These are phyloP conservation scores for Helicoverpa zea DNA, from an alignment of 1,140 invertebrate genomes.

Conservation along the genomic window DNA sequence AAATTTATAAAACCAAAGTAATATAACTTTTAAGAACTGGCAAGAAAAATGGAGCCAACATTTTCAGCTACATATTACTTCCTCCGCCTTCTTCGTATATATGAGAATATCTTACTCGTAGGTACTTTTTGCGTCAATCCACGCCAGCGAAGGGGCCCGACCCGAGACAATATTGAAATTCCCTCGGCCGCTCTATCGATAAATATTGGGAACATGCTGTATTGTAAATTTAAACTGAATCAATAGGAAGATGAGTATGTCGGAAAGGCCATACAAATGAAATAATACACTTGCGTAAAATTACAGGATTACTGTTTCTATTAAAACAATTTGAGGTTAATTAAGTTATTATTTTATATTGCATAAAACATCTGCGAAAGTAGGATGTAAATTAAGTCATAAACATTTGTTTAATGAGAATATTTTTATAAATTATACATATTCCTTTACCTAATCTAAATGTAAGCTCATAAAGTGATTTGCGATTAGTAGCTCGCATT, in stretches of 20 bases:
- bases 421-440: no score
- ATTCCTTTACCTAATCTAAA: no score
- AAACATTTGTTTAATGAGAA: no score
- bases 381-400: no score
- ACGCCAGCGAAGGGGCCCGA: constrained; percentile 16
- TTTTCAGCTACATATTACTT: constrained; percentile 58
- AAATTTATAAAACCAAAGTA: constrained; percentile 30
- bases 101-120: constrained; percentile 69
- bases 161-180: constrained; percentile 64
- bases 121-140: constrained; percentile 68
- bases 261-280: neutral
- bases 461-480: no score
- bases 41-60: constrained; percentile 40
- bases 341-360: no score
- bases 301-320: no score
- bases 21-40: constrained; percentile 24
- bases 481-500: no score
- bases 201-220: constrained; percentile 27
- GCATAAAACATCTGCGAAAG: no score
- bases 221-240: constrained; percentile 23
- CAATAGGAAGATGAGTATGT: neutral
- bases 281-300: no score
- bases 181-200: constrained; percentile 46
- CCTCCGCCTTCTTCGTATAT: constrained; percentile 57
- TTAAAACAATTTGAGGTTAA: no score